Conservation (phyloP, 2,113 vertebrate species). For the Thunnus thynnus region DNA sequence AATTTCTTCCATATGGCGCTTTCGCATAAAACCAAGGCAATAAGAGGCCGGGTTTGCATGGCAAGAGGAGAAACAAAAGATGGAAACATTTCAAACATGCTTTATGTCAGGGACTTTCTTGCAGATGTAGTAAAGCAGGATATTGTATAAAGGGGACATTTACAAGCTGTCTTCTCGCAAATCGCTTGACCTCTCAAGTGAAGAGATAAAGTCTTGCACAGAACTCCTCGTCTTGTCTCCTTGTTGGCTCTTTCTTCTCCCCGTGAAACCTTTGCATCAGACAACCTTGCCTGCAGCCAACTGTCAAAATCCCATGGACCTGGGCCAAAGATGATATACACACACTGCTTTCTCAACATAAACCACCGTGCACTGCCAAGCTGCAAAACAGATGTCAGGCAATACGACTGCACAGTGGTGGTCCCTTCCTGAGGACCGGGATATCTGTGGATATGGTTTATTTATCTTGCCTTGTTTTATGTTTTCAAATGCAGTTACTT, state of each 20-base stretch:
- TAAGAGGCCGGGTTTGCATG: conserved; percentile 18
- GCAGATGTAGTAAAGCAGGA: conserved; percentile 17
- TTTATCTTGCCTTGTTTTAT: conserved; percentile 59
- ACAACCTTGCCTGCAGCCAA: conserved; percentile 68
- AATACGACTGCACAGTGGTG: conserved; percentile 63
- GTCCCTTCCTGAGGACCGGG: conserved; percentile 51
- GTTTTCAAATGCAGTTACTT: conserved; percentile 50
- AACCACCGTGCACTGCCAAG: conserved; percentile 70
- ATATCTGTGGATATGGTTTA: conserved; percentile 64
- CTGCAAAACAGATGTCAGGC: conserved; percentile 84
- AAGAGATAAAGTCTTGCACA: conserved; percentile 3
- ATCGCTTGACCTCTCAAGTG: conserved; percentile 29
- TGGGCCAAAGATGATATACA: conserved; percentile 80
- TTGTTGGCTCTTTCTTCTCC: conserved; percentile 37
- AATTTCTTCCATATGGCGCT: conserved; percentile 78
- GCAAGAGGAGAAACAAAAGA: conserved; percentile 34
- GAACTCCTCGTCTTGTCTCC: conserved; percentile 16
- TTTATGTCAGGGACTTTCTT: conserved; percentile 37
- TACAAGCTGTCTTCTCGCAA: conserved; percentile 13
- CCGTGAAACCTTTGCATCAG: conserved; percentile 55
- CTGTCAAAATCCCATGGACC: conserved; percentile 71
- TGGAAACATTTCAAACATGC: conserved; percentile 42
- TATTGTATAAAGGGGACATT: conserved; percentile 6
- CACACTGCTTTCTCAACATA: conserved; percentile 75
- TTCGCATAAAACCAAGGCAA: conserved; percentile 32